Percentiles rank a stretch among this genome's conserved stretches.
Conservation (phyloP, 2,797 vertebrate species). For the Macropodus opercularis region DNA sequence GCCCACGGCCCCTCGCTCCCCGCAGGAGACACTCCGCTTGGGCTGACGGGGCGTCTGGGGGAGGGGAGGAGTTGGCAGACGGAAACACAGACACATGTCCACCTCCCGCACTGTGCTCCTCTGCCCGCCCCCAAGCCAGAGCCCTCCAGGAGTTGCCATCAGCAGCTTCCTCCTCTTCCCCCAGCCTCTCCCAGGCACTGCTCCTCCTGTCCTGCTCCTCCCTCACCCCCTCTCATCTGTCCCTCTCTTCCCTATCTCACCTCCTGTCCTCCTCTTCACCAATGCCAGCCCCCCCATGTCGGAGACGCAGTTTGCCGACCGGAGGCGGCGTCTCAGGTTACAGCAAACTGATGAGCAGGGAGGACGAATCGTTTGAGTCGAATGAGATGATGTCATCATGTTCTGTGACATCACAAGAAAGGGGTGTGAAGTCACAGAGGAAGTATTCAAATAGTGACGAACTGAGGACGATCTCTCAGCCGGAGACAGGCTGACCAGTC, state of each 20-base stretch:
- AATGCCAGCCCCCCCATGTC: background rate
- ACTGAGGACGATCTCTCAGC: conserved; percentile 39
- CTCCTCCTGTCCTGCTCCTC: conserved; percentile 48
- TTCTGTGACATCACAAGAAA: conserved; percentile 1
- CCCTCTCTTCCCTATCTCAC: conserved; percentile 56
- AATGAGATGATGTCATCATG: conserved; percentile 8
- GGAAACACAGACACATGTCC: background rate
- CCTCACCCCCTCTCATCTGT: conserved; percentile 39
- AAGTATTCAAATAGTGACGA: conserved; percentile 34
- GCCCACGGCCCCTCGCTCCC: rapidly evolving
- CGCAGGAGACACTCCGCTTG: conserved; percentile 45
- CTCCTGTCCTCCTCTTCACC: conserved; percentile 41
- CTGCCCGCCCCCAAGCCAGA: background rate
- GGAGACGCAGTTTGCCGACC: conserved; percentile 58
- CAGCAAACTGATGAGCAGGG: conserved; percentile 18
- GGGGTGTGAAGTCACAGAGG: conserved; percentile 18
- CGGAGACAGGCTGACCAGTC: conserved; percentile 10
- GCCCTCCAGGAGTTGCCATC: background rate
- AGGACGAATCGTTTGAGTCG: conserved; percentile 9
- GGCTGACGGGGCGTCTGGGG: background rate
- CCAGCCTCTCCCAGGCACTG: conserved; percentile 33
- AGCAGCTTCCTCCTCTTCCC: conserved; percentile 33
- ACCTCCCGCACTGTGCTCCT: conserved; percentile 4
- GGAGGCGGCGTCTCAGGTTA: background rate
- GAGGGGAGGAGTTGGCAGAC: background rate